These are phyloP conservation scores for Notospermus geniculatus DNA, from an alignment of 1,140 invertebrate species.

Conservation along the genomic window DNA sequence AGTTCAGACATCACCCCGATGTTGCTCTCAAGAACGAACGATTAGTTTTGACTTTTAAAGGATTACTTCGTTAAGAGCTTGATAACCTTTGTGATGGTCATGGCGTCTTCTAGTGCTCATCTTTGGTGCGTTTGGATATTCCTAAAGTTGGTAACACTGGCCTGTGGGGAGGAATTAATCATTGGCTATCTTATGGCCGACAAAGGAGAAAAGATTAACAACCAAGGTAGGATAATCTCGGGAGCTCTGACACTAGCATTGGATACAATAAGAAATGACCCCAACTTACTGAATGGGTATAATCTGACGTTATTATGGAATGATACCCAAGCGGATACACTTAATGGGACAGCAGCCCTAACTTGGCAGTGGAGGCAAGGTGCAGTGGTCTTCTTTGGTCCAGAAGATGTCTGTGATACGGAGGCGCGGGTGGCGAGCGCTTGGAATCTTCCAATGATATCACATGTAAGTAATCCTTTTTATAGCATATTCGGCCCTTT, in stretches of 20 bases:
- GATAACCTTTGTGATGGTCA: no score
- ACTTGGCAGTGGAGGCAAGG: constrained; percentile 63
- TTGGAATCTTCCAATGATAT: constrained; percentile 94
- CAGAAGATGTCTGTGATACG: constrained; percentile 88
- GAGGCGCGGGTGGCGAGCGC: constrained; percentile 92
- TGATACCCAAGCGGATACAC: constrained; percentile 37
- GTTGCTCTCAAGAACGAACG: no score
- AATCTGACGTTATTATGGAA: constrained; percentile 59
- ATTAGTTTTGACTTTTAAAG: no score
- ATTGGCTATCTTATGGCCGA: constrained; percentile 3
- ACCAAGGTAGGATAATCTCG: constrained; percentile 49
- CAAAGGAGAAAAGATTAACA: neutral
- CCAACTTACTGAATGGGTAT: constrained; percentile 74
- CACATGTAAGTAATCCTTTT: constrained; percentile 77
- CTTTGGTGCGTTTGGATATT: no score
- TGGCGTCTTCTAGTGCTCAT: no score
- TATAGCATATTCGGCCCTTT: no score
- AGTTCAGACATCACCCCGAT: no score
- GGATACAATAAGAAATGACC: constrained; percentile 71
- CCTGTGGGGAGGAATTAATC: no score
- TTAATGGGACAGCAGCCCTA: constrained; percentile 29
- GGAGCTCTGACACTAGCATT: constrained; percentile 77
- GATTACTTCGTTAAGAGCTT: no score
- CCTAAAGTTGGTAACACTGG: no score
- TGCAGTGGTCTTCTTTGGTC: constrained; percentile 90